Base-by-base conservation (phyloP, 2,797 vertebrate species). In the Bovichtus variegatus region DNA sequence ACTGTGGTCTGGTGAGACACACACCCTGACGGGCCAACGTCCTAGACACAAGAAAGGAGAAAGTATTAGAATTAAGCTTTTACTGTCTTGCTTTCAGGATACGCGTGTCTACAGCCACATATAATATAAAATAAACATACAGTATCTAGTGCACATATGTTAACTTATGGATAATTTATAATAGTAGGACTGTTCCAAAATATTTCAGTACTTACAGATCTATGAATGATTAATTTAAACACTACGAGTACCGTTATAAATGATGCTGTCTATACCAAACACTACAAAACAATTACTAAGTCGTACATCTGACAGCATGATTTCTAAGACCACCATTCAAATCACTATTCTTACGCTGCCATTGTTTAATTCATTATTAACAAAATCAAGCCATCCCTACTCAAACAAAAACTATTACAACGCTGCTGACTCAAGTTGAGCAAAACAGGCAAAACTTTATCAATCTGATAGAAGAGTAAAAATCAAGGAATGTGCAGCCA, bases 1-100 rank as follows among this genome's bases (percentile, higher is more conserved):
- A 89, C 36, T 92, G 92, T 0, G 89, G 80, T 67, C 87, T 88
- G 61, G 92, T 88, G 19, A 88, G 60, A 66, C 82, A 92, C 12
- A 89, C 73, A 41, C 93, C 86, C 90, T 82, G 93, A 3, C 92
- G 92, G 77, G 82, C 82, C 43, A 95, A 79, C 0, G 91, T 89
- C 91, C 95, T 96, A 36, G 1, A 84, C n/a, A 54, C 11, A 59
- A 61, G 0, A 64, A 16, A 51, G 0, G 51, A 34, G 7, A 34
- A 9, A 23, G 4, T 3, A 25, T 64, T 49, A 75, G 1, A 63
- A 43, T 49, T 57, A 16, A 40, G 2, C 2, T 1, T 5, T 12
- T 0, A 9, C 5, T n/a, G n/a, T n/a, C n/a, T 49, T 9, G 4
- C 0, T 6, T 9, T 18, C n/a, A n/a, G 13, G 3, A 15, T 1